Conservation (phyloP, 2,113 vertebrate species). For the mouse (Mus musculus) region GRCm39 chr14:58181501-58182000, state of each 20-base stretch:
- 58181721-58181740: not conserved
- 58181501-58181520: not conserved
- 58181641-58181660: too few species aligned
- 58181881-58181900: not conserved
- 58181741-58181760: not conserved
- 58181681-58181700: too few species aligned
- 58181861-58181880: not conserved
- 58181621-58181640: too few species aligned
- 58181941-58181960: not conserved
- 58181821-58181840: not conserved
- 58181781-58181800: not conserved
- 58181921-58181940: not conserved
- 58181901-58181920: not conserved
- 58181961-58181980: not conserved
- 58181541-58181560: too few species aligned
- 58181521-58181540: too few species aligned
- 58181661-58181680: too few species aligned
- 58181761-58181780: not conserved
- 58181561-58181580: too few species aligned
- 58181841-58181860: not conserved
- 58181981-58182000: not conserved
- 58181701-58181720: not conserved
- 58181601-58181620: too few species aligned
- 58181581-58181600: too few species aligned
- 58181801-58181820: constrained; percentile 11